Evolutionary conservation across 2,113 vertebrate genomes (phyloP), one percentile per base, ranked within the genome.

Genomic region (Leucopternis melanops): DNA sequence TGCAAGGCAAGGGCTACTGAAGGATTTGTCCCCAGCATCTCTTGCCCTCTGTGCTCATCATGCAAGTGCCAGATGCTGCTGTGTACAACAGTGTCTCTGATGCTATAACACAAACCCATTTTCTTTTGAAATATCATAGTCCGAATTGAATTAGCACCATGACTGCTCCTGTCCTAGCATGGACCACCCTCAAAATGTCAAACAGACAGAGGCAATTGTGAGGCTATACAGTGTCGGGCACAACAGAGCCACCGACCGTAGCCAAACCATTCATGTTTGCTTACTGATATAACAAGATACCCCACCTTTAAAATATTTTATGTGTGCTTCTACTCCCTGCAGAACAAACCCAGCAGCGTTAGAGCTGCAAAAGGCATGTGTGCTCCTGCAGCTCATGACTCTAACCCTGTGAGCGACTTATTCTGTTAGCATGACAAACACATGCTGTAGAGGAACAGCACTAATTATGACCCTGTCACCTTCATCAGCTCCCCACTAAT

Each of bases 381-480:
- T 90, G 93, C 94, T 94, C 42, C 92, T 81, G 92, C 95, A 95
- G 94, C 92, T 96, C 90, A 72, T 92, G 90, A 92, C 75, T 96
- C 94, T 11, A n/a, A 66, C 95, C 86, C 94, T 95, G 95, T 79
- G 94, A 97, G 96, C 83, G 90, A 95, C 96, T 97, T 94, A n/a
- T 79, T 94, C 92, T 95, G 90, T 72, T 81, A 85, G 91, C 95
- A 95, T 93, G 95, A 94, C 90, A 87, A 94, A 88, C 95, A 82
- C 61, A 97, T 96, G 95, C 93, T 95, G 93, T 67, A 94, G 97
- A 95, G 92, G 97, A 97, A 94, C 97, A 82, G 97, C 95, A 96
- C 92, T 98, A 98, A 98, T 98, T 98, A 97, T 92, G 98, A 96
- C 97, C 97, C 97, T 98, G 98, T 98, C 97, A 98, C 97, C 97